Evolutionary conservation across 2,113 vertebrate species (phyloP), one percentile per base, ranked within the genome.

Genomic region (Corythornis madagascariensis): DNA sequence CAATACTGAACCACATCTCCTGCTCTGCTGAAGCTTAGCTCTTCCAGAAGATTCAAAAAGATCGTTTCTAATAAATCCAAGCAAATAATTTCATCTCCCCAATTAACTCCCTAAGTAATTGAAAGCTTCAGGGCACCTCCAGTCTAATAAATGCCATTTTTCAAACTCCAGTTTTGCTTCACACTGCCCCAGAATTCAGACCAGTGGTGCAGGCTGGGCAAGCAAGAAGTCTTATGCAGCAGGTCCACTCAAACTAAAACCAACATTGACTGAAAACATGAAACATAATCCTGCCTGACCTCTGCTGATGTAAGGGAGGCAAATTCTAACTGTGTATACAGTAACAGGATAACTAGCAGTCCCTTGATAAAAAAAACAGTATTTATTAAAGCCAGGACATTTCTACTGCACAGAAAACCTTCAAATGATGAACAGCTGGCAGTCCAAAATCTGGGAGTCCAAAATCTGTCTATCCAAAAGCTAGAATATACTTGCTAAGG

Each of bases 1-100:
- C 89, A 96, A 91, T 91, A 92, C 72, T 33, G 65, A 93, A 86
- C 86, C 73, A 67, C 77, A 86, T 67, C 38, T 88, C 75, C 79
- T 65, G 35, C 35, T 89, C 78, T 86, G 43, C 52, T 88, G 45
- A 86, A 61, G 43, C 25, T 33, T 43, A 83, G 52, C 28, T 79
- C 84, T 61, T 85, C 53, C 78, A 94, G 55, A 88, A 63, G 16
- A 84, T 79, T 76, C 45, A 63, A 31, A n/a, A 95, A 71, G 70
- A 81, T 31, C 31, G 66, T 86, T 88, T 83, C 80, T 83, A 76
- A 93, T 85, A 92, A 91, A 91, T 65, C 24, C 78, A 89, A 91
- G 85, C 22, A 52, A 0, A 1, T 29, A 4, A 59, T 52, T 90
- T 20, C 9, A 86, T 47, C 9, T 2, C 16, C 13, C 4, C 69